These are phyloP conservation scores for Drosophila pseudotakahashii DNA, from an alignment of 2,888 invertebrate species.

Conservation along the genomic window DNA sequence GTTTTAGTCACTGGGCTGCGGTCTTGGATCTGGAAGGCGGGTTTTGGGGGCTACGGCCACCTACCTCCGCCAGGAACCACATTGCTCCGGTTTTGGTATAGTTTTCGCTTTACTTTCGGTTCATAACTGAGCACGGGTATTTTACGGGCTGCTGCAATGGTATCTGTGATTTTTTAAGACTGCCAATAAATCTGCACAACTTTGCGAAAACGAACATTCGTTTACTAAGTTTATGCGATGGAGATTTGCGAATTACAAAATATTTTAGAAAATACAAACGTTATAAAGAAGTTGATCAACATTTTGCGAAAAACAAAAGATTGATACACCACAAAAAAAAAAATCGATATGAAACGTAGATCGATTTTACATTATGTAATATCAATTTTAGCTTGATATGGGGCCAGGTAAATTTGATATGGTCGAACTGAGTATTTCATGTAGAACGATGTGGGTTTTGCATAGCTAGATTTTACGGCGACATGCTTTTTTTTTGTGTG, in stretches of 20 bases:
- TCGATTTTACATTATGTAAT: too few relatives aligned
- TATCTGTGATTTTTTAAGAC: conserved; percentile 28
- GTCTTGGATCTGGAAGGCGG: conserved; percentile 10
- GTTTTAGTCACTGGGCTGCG: conserved; percentile 26
- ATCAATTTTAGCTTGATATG: too few relatives aligned
- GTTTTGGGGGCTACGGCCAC: background rate
- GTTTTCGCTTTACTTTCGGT: conserved; percentile 40
- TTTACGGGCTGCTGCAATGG: conserved; percentile 24
- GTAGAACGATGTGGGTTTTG: too few relatives aligned
- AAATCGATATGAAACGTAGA: too few relatives aligned
- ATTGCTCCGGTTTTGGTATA: conserved; percentile 34
- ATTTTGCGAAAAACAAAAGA: too few relatives aligned
- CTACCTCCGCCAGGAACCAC: conserved; percentile 18
- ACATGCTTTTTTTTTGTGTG: too few relatives aligned
- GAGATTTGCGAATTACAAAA: background rate
- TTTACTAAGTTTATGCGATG: conserved; percentile 2
- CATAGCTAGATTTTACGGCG: too few relatives aligned
- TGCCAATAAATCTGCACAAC: conserved; percentile 58
- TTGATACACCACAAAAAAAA: too few relatives aligned
- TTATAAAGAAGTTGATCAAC: too few relatives aligned
- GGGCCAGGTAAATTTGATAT: too few relatives aligned
- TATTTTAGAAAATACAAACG: too few relatives aligned
- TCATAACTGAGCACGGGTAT: conserved; percentile 45
- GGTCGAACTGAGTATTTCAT: too few relatives aligned
- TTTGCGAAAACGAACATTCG: background rate